Conservation (phyloP, 1,140 invertebrate species). For the Dryas iulia region DNA sequence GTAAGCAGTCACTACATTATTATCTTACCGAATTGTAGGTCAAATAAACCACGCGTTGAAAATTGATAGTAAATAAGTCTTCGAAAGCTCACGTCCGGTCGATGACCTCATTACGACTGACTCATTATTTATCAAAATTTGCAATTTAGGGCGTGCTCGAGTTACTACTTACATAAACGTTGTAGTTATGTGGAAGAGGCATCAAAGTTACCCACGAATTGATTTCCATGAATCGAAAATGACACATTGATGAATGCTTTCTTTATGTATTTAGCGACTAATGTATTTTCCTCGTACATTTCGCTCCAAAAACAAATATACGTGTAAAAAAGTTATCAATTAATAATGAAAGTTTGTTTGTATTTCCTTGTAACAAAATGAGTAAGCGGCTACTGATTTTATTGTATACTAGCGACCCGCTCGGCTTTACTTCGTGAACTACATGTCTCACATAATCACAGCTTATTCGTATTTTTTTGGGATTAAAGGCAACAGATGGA, state of each 20-base stretch:
- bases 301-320: too few species aligned
- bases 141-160: background rate
- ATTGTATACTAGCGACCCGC: too few species aligned
- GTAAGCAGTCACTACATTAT: background rate
- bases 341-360: too few species aligned
- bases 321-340: too few species aligned
- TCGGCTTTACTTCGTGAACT: too few species aligned
- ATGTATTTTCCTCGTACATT: too few species aligned
- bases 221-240: background rate
- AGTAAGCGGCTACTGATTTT: too few species aligned
- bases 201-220: background rate
- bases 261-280: background rate
- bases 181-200: background rate
- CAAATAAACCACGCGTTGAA: constrained; percentile 1
- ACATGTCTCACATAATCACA: too few species aligned
- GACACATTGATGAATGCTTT: background rate
- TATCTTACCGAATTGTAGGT: background rate
- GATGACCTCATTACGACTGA: constrained; percentile 2
- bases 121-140: background rate
- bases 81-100: constrained; percentile 11
- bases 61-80: constrained; percentile 8
- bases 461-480: too few species aligned
- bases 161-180: background rate
- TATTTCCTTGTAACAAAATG: too few species aligned
- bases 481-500: too few species aligned